Evolutionary conservation across 2,797 vertebrate species (phyloP), one percentile per base, ranked within the genome.

Genomic region (Notamacropus eugenii): DNA sequence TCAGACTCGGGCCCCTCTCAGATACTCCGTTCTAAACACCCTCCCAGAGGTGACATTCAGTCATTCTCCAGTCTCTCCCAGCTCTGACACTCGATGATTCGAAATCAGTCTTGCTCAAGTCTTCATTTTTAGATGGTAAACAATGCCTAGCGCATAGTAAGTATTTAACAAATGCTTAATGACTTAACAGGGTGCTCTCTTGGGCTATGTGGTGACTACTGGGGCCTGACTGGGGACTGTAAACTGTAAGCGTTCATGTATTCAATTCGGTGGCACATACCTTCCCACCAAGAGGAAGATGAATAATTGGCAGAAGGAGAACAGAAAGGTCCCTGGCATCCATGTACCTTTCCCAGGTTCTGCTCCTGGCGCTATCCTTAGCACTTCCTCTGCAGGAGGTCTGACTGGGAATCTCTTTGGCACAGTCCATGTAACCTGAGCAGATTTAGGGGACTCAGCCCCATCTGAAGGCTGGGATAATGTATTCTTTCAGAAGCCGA

Each of bases 401-500:
- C 95, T 91, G 93, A 98, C 95, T 98, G 98, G 98, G 98, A 98
- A 98, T 97, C 98, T 98, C 98, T 96, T 97, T 98, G 98, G 98
- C 98, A 97, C 98, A 98, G 98, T 98, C 98, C 95, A 52, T 98
- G 98, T 97, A 97, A 98, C 97, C 98, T 96, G 92, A 98, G 97
- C 95, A 98, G 98, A 97, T 98, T 98, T 97, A 97, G 98, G 97
- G 97, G 98, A 97, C 98, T 98, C 98, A 98, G 95, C 98, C 97
- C 92, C 98, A 96, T 97, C 97, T 96, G 96, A 96, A 98, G 97
- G 98, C 98, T 98, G 98, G 98, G 98, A 97, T 98, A 98, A 98
- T 98, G 96, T 97, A 98, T 98, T 99, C 98, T 97, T 98, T 98
- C 97, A 98, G 98, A 98, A 98, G 93, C 98, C 97, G 96, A 96